A percentile compares a stretch with the other conserved stretches of the same genome.
These are phyloP conservation scores for Natrix natrix DNA, from an alignment of 2,797 vertebrate genomes.

Conservation along the genomic window DNA sequence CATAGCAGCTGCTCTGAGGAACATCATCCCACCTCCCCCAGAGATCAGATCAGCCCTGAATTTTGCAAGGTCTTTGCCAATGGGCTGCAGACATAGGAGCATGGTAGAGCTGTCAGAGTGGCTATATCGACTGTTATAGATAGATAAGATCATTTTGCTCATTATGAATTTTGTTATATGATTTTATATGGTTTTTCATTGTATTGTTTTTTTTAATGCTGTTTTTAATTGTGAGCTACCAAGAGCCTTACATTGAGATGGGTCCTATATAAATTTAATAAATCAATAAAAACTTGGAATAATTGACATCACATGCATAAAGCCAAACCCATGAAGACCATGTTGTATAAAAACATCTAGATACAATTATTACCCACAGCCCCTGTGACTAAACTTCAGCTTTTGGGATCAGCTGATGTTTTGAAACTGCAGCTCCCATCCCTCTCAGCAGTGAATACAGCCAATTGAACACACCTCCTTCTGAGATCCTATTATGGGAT, in stretches of 20 bases:
- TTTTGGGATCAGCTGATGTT: background rate
- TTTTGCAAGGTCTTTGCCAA: background rate
- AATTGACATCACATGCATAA: background rate
- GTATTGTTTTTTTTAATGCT: background rate
- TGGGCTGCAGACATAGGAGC: background rate
- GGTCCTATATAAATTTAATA: background rate
- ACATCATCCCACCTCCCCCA: background rate
- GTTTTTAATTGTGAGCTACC: background rate
- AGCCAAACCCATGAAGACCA: background rate
- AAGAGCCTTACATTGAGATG: background rate
- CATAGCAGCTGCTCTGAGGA: background rate
- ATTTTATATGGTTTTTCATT: background rate
- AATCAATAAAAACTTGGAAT: background rate
- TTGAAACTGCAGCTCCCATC: background rate
- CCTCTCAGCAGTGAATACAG: background rate
- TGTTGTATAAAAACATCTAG: background rate
- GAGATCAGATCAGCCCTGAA: background rate
- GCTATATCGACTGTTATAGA: background rate
- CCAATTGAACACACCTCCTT: constrained; percentile 19
- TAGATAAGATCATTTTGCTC: background rate
- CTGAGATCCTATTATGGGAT: constrained; percentile 41
- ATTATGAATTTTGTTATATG: background rate
- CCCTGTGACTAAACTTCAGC: background rate
- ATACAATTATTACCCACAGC: background rate
- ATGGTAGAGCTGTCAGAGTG: background rate